A percentile compares a stretch with the other conserved stretches of the same genome.
phyloP scores from a whole-genome alignment of 2,797 vertebrate genomes.

The Labroides dimidiatus region DNA sequence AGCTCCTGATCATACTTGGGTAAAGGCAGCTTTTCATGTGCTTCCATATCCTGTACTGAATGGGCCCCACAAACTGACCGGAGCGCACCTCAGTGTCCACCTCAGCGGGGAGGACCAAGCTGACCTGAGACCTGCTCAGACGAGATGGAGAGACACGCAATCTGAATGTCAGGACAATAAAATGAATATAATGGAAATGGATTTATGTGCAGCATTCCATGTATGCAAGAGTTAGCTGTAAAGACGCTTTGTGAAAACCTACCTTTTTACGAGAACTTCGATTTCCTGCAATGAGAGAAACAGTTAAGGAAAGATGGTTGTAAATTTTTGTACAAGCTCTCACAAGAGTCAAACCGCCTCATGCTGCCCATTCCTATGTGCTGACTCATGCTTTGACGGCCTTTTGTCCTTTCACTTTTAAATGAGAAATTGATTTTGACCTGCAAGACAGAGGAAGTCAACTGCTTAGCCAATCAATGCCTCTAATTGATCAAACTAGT shows the following conservation, averaged over 20 bases:
- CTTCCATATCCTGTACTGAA: constrained; percentile 87
- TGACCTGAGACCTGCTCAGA: constrained; percentile 78
- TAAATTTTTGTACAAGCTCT: constrained; percentile 2
- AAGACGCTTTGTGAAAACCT: constrained; percentile 43
- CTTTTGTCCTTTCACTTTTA: constrained; percentile 44
- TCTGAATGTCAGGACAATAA: not conserved
- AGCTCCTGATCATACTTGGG: constrained; percentile 73
- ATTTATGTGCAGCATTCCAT: constrained; percentile 6
- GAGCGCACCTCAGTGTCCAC: constrained; percentile 77
- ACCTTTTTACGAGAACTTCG: constrained; percentile 84
- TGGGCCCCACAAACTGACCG: constrained; percentile 82
- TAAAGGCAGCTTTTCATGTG: constrained; percentile 85
- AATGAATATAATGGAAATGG: constrained; percentile 6
- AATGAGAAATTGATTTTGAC: constrained; percentile 74
- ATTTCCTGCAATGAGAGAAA: constrained; percentile 81
- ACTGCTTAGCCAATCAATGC: constrained; percentile 61
- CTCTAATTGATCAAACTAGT: constrained; percentile 60
- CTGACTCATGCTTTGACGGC: constrained; percentile 32
- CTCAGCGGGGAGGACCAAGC: constrained; percentile 72
- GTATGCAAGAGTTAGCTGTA: not conserved
- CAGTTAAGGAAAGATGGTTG: not conserved
- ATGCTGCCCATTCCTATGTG: constrained; percentile 18
- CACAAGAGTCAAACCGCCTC: not conserved
- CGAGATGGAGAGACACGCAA: constrained; percentile 8
- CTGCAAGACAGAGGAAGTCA: constrained; percentile 39